These are phyloP conservation scores for Neotoma lepida DNA, from an alignment of 2,113 vertebrate species.

Conservation along the genomic window DNA sequence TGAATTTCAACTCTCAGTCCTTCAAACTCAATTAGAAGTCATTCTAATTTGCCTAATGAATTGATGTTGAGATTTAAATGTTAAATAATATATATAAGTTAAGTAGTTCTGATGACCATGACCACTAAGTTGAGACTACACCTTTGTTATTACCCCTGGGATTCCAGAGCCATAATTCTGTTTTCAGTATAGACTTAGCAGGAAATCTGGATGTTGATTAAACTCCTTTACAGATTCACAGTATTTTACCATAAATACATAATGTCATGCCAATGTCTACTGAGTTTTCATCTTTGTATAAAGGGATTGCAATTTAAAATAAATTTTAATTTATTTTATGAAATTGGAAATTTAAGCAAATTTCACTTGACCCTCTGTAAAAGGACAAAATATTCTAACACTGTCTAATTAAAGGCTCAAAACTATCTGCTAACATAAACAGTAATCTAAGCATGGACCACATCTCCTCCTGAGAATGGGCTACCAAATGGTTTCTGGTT, in stretches of 20 bases:
- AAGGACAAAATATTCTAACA: slow-evolving; percentile 42
- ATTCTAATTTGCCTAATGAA: neutral
- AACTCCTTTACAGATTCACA: slow-evolving; percentile 1
- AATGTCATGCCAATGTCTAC: slow-evolving; percentile 10
- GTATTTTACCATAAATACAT: neutral
- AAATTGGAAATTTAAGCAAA: slow-evolving; percentile 42
- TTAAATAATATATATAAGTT: neutral
- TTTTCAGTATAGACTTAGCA: slow-evolving; percentile 49
- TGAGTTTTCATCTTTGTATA: slow-evolving; percentile 43
- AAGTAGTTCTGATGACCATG: neutral
- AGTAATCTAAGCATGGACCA: neutral
- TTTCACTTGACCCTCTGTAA: neutral
- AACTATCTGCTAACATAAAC: slow-evolving; percentile 4
- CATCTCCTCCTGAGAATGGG: slow-evolving; percentile 53
- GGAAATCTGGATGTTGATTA: slow-evolving; percentile 47
- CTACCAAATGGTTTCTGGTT: slow-evolving; percentile 62
- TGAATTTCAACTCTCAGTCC: neutral
- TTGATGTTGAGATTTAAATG: neutral
- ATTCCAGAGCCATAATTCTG: neutral
- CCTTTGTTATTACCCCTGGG: slow-evolving; percentile 46
- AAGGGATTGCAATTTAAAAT: slow-evolving; percentile 21
- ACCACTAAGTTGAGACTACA: neutral
- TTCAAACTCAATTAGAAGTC: slow-evolving; percentile 15
- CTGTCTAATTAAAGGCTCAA: slow-evolving; percentile 29
- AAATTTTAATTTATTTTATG: neutral